phyloP scores from a whole-genome alignment of 2,797 vertebrate genomes.

The Cynodonichthys magdalenae region DNA sequence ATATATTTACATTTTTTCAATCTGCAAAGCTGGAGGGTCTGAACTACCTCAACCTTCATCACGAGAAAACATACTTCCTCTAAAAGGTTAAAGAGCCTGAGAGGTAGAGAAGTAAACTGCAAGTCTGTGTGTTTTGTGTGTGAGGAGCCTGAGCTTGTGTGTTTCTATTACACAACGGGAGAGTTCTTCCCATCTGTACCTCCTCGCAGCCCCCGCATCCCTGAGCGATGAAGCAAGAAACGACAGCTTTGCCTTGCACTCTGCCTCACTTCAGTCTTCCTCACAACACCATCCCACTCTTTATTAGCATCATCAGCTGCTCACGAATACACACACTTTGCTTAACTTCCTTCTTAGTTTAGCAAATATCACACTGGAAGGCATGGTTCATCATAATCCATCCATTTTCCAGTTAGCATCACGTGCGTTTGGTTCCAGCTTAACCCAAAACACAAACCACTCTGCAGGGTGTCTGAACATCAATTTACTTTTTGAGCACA shows the following conservation, averaged over 20 bases:
- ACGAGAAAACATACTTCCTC: slow-evolving; percentile 10
- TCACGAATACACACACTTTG: slow-evolving; percentile 28
- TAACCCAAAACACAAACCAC: slow-evolving; percentile 40
- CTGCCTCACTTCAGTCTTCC: slow-evolving; percentile 62
- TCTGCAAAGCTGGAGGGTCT: not conserved
- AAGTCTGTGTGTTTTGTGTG: slow-evolving; percentile 38
- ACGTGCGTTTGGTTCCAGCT: slow-evolving; percentile 36
- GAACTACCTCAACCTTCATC: slow-evolving; percentile 7
- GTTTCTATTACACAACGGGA: slow-evolving; percentile 78
- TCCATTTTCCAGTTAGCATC: slow-evolving; percentile 29
- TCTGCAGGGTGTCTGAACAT: slow-evolving; percentile 57
- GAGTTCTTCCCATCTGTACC: slow-evolving; percentile 80
- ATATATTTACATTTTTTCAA: too few species aligned
- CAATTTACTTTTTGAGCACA: slow-evolving; percentile 50
- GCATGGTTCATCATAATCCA: not conserved
- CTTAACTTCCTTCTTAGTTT: slow-evolving; percentile 5
- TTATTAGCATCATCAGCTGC: slow-evolving; percentile 51
- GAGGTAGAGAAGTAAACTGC: slow-evolving; percentile 50
- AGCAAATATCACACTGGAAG: not conserved
- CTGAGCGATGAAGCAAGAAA: slow-evolving; percentile 75
- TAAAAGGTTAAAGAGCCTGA: slow-evolving; percentile 35
- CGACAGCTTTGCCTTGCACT: slow-evolving; percentile 72
- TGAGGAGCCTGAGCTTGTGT: slow-evolving; percentile 40
- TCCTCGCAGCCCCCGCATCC: slow-evolving; percentile 74
- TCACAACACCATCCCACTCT: slow-evolving; percentile 58